phyloP scores from a whole-genome alignment of 92 coral and sea anemone species.

The Diadumene lineata region DNA sequence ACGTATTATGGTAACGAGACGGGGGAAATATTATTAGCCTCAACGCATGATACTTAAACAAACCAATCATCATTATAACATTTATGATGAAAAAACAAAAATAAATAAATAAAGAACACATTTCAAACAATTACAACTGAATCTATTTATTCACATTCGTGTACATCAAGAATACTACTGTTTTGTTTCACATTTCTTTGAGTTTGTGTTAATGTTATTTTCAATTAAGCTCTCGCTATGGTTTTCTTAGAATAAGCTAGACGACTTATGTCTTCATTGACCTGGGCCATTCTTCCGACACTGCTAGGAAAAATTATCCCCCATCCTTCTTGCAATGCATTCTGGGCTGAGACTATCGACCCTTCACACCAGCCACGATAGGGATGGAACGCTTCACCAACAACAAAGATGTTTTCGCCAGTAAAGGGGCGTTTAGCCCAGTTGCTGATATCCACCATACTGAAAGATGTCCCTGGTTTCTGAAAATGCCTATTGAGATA shows the following conservation, averaged over 20 bases:
- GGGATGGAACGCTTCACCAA: constrained; percentile 70
- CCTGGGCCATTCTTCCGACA: neutral
- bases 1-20: too few species aligned
- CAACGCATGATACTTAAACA: too few species aligned
- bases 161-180: too few species aligned
- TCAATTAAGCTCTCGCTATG: constrained; percentile 21
- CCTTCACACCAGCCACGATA: constrained; percentile 85
- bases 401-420: constrained; percentile 52
- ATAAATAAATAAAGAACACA: too few species aligned
- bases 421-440: constrained; percentile 81
- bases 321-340: constrained; percentile 83
- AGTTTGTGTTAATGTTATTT: too few species aligned
- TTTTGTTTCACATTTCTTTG: too few species aligned
- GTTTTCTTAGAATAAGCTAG: constrained; percentile 6
- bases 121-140: too few species aligned
- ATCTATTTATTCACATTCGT: too few species aligned
- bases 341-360: constrained; percentile 60
- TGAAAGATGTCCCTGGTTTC: constrained; percentile 64
- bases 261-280: constrained; percentile 18
- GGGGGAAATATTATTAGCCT: too few species aligned
- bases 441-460: constrained; percentile 55
- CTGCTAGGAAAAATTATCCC: constrained; percentile 16
- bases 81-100: too few species aligned
- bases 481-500: constrained; percentile 64
- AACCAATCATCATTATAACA: too few species aligned